phyloP scores from a whole-genome alignment of 2,797 vertebrate genomes.

The Geotrypetes seraphini region DNA sequence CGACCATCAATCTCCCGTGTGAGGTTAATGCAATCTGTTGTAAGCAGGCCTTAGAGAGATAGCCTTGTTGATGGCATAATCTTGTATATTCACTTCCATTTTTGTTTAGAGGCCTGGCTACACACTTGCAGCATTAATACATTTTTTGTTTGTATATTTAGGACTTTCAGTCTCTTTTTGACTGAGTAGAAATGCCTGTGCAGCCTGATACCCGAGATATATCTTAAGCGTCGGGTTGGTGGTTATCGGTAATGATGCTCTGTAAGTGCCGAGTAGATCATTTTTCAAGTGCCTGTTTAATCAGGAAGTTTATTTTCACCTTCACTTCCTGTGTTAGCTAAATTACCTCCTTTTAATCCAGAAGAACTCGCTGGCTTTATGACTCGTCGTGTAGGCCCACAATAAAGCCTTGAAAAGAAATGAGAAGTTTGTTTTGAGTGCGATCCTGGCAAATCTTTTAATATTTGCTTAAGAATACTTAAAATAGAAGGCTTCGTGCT shows the following conservation, averaged over 20 bases:
- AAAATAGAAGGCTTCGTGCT: too few species aligned
- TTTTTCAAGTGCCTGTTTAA: not conserved
- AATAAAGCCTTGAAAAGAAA: too few species aligned
- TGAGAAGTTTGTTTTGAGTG: too few species aligned
- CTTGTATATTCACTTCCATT: not conserved
- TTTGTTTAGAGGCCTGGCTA: not conserved
- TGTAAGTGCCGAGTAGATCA: too few species aligned
- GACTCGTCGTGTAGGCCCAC: too few species aligned
- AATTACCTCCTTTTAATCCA: not conserved
- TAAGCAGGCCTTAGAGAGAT: not conserved
- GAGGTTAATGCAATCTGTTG: slow-evolving; percentile 38
- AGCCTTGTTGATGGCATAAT: not conserved
- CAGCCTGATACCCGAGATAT: not conserved
- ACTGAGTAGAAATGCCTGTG: not conserved
- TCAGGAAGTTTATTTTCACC: not conserved
- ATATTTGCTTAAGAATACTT: too few species aligned
- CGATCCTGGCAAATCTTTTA: too few species aligned
- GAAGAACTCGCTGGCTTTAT: not conserved
- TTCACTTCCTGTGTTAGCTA: not conserved
- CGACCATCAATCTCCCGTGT: slow-evolving; percentile 60
- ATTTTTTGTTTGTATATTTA: not conserved
- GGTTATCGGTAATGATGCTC: too few species aligned
- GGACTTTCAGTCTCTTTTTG: not conserved
- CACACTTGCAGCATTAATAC: too few species aligned
- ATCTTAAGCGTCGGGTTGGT: too few species aligned